Conservation (phyloP, 2,797 vertebrate species). For the Heterohyrax brucei region DNA sequence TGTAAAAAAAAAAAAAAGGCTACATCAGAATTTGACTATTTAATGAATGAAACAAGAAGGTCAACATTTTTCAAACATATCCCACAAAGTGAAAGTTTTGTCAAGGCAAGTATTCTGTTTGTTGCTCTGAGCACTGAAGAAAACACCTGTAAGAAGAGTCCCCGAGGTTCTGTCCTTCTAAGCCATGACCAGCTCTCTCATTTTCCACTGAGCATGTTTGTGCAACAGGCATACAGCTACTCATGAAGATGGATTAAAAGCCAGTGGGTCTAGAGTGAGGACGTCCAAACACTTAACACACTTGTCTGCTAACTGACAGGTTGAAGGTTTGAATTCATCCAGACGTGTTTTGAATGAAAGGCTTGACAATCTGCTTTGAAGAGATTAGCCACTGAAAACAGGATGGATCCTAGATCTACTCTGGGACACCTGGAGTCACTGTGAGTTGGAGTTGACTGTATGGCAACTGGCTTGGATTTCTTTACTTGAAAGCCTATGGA, state of each 20-base stretch:
- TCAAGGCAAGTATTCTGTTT: background rate
- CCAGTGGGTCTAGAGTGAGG: rapidly evolving
- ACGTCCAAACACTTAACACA: background rate
- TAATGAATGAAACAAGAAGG: conserved; percentile 36
- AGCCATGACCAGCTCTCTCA: background rate
- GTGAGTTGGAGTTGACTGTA: background rate
- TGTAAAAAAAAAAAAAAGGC: background rate
- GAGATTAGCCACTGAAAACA: background rate
- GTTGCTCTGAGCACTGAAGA: background rate
- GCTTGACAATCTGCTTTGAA: background rate
- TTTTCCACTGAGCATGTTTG: background rate
- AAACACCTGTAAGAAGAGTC: background rate
- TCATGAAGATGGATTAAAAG: background rate
- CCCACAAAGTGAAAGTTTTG: background rate
- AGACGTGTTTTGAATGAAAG: background rate
- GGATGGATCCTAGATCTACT: background rate
- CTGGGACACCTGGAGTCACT: background rate
- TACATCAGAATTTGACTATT: background rate
- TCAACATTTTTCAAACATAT: background rate
- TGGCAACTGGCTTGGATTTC: background rate
- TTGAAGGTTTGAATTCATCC: background rate
- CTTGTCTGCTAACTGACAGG: background rate
- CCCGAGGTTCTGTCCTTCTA: background rate
- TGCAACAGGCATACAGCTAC: background rate
- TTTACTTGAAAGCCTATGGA: background rate